These are phyloP conservation scores for Channa striata DNA, from an alignment of 2,797 vertebrate species.

Conservation along the genomic window DNA sequence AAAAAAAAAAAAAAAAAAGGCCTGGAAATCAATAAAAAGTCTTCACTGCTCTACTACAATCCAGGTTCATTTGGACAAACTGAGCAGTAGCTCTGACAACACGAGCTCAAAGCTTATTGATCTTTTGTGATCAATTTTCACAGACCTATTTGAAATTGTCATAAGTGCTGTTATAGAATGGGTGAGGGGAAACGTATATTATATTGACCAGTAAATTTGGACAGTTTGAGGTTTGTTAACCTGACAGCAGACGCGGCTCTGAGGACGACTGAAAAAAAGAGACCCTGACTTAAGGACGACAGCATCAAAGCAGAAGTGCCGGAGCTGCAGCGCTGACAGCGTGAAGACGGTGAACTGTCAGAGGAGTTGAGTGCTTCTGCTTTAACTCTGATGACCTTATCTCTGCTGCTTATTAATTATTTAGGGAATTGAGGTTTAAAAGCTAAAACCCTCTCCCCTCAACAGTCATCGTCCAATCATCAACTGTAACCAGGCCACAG, in stretches of 20 bases:
- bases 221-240: neutral
- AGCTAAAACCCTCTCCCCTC: constrained; percentile 13
- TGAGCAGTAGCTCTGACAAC: neutral
- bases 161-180: neutral
- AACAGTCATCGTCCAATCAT: constrained; percentile 12
- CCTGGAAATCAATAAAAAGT: constrained; percentile 11
- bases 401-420: constrained; percentile 54
- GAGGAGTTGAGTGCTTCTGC: constrained; percentile 26
- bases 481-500: constrained; percentile 8
- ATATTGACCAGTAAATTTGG: neutral
- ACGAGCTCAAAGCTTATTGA: constrained; percentile 3
- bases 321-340: constrained; percentile 6
- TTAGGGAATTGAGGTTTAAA: constrained; percentile 26
- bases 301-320: constrained; percentile 6
- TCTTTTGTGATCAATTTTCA: constrained; percentile 24
- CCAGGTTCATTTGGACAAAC: neutral
- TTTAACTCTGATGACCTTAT: constrained; percentile 50
- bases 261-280: neutral
- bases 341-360: constrained; percentile 27
- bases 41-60: constrained; percentile 13
- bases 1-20: too few relatives aligned
- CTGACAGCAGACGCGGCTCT: constrained; percentile 5
- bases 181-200: neutral
- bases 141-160: neutral
- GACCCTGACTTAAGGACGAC: neutral